phyloP scores from a whole-genome alignment of 2,113 vertebrate species.

The Telmatochromis sp. region DNA sequence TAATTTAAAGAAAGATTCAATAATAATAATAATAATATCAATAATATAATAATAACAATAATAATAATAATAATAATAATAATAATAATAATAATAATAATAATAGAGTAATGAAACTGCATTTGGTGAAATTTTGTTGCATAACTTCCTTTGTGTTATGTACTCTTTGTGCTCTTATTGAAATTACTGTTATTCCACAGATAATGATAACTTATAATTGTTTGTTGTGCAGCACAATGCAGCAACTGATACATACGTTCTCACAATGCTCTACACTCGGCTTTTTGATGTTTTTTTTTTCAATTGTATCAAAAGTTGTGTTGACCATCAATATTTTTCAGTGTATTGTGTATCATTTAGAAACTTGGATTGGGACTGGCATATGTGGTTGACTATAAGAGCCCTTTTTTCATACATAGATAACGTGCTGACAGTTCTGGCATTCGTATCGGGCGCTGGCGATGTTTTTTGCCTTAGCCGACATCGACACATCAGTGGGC shows the following conservation, averaged over 20 bases:
- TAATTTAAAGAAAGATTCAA: not conserved
- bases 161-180: not conserved
- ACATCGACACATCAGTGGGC: not conserved
- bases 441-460: rapidly evolving
- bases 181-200: not conserved
- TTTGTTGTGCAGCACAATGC: not conserved
- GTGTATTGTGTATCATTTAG: not conserved
- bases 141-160: not conserved
- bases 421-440: not conserved
- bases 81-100: not conserved
- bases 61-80: not conserved
- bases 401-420: not conserved
- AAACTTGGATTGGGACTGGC: not conserved
- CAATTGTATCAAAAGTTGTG: not conserved
- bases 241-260: not conserved
- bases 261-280: not conserved
- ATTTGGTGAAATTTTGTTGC: not conserved
- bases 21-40: too few relatives aligned
- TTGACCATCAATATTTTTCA: not conserved
- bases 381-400: not conserved
- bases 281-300: rapidly evolving
- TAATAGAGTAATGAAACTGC: not conserved
- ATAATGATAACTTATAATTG: not conserved
- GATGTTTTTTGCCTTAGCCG: not conserved
- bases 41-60: not conserved